Conservation (phyloP, 2,113 vertebrate genomes). For the Amphilophus citrinellus region DNA sequence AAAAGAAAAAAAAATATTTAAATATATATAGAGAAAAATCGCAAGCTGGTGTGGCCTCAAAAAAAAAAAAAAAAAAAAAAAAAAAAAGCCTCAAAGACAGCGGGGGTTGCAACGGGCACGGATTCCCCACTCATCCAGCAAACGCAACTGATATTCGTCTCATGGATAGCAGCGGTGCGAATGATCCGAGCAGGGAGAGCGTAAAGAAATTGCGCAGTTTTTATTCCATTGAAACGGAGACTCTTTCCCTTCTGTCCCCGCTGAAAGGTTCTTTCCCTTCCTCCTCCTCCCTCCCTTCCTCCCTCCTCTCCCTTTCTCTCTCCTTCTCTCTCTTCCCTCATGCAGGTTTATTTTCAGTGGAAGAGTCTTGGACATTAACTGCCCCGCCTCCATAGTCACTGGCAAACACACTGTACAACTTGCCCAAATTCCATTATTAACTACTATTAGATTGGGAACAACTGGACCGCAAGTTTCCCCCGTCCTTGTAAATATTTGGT, state of each 20-base stretch:
- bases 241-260: slow-evolving; percentile 69
- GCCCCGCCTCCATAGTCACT: slow-evolving; percentile 80
- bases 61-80: slow-evolving; percentile 3
- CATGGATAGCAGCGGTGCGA: neutral
- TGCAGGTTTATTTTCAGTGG: slow-evolving; percentile 84
- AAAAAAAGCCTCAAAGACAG: slow-evolving; percentile 7
- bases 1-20: neutral
- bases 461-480: slow-evolving; percentile 18
- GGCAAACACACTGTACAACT: slow-evolving; percentile 69
- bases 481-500: neutral
- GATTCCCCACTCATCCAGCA: slow-evolving; percentile 29
- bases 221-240: slow-evolving; percentile 79
- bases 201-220: slow-evolving; percentile 83
- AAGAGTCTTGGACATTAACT: slow-evolving; percentile 77
- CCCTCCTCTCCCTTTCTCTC: slow-evolving; percentile 30
- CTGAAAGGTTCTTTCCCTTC: slow-evolving; percentile 64
- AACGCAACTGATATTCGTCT: slow-evolving; percentile 20
- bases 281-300: slow-evolving; percentile 42
- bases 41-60: slow-evolving; percentile 19
- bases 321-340: slow-evolving; percentile 64
- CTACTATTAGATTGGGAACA: slow-evolving; percentile 50
- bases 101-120: slow-evolving; percentile 21
- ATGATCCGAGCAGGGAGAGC: slow-evolving; percentile 38
- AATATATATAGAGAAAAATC: slow-evolving; percentile 8
- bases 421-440: slow-evolving; percentile 72